These are phyloP conservation scores for Tupiocoris notatus DNA, from an alignment of 2,888 invertebrate genomes.

Conservation along the genomic window DNA sequence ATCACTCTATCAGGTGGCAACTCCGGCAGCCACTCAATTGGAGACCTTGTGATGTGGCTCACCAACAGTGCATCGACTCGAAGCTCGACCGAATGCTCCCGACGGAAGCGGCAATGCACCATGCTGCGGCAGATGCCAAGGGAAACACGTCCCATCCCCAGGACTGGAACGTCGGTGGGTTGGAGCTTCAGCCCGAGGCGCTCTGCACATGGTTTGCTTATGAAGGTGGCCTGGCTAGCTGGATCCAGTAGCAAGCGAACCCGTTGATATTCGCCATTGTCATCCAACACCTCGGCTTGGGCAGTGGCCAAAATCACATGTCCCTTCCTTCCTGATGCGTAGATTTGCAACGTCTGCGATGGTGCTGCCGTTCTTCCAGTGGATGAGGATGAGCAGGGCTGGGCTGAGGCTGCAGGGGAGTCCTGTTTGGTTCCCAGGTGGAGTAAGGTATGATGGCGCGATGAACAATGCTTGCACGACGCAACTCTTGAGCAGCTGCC, in stretches of 20 bases:
- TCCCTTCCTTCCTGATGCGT: too few species aligned
- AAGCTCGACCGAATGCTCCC: background rate
- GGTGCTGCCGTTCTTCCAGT: too few species aligned
- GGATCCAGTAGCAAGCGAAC: background rate
- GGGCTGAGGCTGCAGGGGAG: background rate
- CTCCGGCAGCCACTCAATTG: background rate
- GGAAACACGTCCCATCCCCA: conserved; percentile 8
- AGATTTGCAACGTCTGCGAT: too few species aligned
- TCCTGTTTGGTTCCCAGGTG: background rate
- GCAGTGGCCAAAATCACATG: background rate
- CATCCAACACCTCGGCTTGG: background rate
- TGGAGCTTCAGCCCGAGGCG: background rate
- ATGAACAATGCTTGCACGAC: background rate
- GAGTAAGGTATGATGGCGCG: background rate
- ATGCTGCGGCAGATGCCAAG: background rate
- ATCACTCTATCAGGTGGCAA: background rate
- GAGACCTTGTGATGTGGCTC: background rate
- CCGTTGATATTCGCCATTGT: background rate
- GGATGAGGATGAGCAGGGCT: too few species aligned
- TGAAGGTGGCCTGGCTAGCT: conserved; percentile 10
- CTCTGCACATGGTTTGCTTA: background rate
- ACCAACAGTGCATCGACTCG: conserved; percentile 12
- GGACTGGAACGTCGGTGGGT: background rate
- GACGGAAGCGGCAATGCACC: background rate
- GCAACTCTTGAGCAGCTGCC: background rate